Base-by-base conservation (phyloP, 2,888 invertebrate species). In the Meganola albula region DNA sequence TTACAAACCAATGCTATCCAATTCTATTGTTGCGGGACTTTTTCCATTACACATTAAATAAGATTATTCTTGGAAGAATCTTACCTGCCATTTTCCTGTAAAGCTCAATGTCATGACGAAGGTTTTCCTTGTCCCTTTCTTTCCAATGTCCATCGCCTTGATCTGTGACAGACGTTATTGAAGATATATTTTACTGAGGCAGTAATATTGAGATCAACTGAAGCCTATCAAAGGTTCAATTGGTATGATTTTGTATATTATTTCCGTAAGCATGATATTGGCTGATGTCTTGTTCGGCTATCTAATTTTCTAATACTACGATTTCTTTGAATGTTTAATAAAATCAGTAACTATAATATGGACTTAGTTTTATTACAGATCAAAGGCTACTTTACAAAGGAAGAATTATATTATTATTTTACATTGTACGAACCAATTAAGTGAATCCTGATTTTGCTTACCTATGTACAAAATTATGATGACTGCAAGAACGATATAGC, bases 71-170 rank as follows among this genome's bases (percentile, higher is more conserved):
- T 6, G 11, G 27, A 24, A 20, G 20, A 23, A 12, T 18, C 57
- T 54, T 58, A 84, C 84, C 83, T 46, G 74, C 60, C 55, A 77
- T 72, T 40, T 66, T 70, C 53, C 63, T 70, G 42, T 78, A 77
- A 27, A 59, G 38, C 44, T 60, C 62, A 39, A 78, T 70, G 55
- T 80, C 78, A 34, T 69, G 67, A 44, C 67, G 62, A 27, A 75
- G 58, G 37, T 66, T 69, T 44, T 73, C 70, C 57, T 56, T 68
- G 31, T 68, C 72, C 40, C 58, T 63, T 56, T 68, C 74, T 45
- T 78, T 82, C 78, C 80, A 77, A 13, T 70, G 71, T 21, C 83
- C 79, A 46, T 78, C 74, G 25, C 83, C 82, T 58, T 68, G 65
- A 57, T 71, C 84, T 84, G 63, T 34, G 39, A 38, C n/a, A n/a